Evolutionary conservation across 2,888 invertebrate species (phyloP).

Genomic region (Apotomis turbidana): DNA sequence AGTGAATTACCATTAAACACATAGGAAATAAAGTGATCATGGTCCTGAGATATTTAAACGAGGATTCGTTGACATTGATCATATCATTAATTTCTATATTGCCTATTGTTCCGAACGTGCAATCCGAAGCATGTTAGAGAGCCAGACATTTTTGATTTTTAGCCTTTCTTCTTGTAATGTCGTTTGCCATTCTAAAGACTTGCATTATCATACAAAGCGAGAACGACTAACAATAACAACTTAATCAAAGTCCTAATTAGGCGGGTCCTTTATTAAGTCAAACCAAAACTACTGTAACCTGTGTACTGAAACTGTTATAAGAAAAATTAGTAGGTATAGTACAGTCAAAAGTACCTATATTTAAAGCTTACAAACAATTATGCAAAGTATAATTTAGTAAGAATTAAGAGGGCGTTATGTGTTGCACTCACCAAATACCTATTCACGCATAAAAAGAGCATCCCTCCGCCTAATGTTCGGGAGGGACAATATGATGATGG

Average conservation of each 20-base stretch:
- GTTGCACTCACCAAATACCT: conserved; percentile 26
- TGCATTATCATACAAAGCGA: conserved; percentile 51
- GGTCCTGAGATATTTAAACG: conserved; percentile 48
- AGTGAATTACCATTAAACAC: conserved; percentile 34
- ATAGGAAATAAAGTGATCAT: conserved; percentile 30
- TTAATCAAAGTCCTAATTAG: conserved; percentile 23
- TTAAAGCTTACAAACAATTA: no score
- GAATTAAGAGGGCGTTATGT: background rate
- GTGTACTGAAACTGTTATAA: no score
- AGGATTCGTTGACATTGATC: conserved; percentile 58
- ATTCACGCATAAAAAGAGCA: conserved; percentile 50
- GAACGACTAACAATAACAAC: conserved; percentile 7
- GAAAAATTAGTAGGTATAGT: no score
- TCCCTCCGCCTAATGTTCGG: conserved; percentile 49
- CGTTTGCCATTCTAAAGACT: conserved; percentile 44
- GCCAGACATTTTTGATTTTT: conserved; percentile 43
- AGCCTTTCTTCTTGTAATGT: conserved; percentile 43
- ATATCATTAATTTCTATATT: conserved; percentile 64
- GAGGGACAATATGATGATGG: conserved; percentile 18
- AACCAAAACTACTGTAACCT: background rate
- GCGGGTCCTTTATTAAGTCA: conserved; percentile 12
- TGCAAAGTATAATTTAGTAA: background rate
- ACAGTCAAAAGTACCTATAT: no score
- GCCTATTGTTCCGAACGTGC: conserved; percentile 63
- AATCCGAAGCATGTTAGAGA: conserved; percentile 58